Evolutionary conservation across 2,113 vertebrate genomes (phyloP).

Genomic region (Jacana jacana): DNA sequence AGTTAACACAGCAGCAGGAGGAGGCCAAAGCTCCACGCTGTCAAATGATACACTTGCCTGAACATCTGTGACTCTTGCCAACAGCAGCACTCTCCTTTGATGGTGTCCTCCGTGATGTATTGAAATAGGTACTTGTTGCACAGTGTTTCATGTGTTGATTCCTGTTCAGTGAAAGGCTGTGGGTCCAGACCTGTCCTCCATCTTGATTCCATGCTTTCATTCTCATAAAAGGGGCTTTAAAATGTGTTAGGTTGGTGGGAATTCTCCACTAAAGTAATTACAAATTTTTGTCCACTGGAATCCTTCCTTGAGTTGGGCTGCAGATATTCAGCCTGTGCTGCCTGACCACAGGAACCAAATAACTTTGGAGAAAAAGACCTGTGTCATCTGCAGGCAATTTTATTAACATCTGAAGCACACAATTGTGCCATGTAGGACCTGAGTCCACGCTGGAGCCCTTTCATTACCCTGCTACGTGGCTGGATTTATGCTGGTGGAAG

Average conservation of each 20-base stretch:
- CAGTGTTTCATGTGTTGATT: neutral
- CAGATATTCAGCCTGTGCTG: neutral
- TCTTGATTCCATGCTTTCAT: neutral
- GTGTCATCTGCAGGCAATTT: slow-evolving; percentile 3
- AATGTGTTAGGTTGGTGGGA: neutral
- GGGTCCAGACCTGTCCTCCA: neutral
- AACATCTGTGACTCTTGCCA: neutral
- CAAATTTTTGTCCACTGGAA: neutral
- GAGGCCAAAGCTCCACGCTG: neutral
- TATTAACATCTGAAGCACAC: slow-evolving; percentile 32
- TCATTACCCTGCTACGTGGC: neutral
- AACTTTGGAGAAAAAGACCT: slow-evolving; percentile 25
- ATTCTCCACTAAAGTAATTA: neutral
- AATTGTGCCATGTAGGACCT: neutral
- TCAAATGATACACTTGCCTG: neutral
- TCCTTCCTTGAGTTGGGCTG: neutral
- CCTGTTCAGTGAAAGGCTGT: neutral
- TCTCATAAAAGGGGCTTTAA: neutral
- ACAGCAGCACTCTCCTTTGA: neutral
- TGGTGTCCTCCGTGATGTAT: neutral
- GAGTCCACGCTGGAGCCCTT: neutral
- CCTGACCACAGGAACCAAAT: neutral
- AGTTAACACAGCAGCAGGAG: neutral
- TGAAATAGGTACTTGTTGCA: neutral
- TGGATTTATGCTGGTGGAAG: slow-evolving; percentile 44